Percentiles rank a stretch among this genome's conserved stretches.
Conservation (phyloP, 2,113 vertebrate genomes). For the Tragelaphus strepsiceros region DNA sequence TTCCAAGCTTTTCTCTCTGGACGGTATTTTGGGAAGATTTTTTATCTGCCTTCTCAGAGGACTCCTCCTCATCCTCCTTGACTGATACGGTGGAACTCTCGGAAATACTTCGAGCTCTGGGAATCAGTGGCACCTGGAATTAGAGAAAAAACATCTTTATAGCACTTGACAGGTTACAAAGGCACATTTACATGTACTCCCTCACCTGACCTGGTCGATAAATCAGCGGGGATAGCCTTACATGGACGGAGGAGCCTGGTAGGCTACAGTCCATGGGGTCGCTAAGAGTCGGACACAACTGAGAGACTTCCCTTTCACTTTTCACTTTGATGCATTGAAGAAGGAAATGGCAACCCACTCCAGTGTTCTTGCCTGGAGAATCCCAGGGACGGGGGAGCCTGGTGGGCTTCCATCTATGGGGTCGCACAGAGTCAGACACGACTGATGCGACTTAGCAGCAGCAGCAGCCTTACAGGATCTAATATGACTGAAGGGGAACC, state of each 20-base stretch:
- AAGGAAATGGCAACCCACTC: too few species aligned
- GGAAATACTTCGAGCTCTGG: slow-evolving; percentile 1
- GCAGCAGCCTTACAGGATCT: too few species aligned
- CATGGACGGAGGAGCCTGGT: too few species aligned
- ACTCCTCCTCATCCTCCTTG: slow-evolving; percentile 45
- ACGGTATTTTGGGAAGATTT: background rate
- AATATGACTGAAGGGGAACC: background rate
- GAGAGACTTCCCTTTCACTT: too few species aligned
- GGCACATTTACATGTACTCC: background rate
- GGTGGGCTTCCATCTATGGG: too few species aligned
- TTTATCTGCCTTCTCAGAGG: background rate
- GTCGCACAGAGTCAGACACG: too few species aligned
- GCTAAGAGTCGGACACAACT: too few species aligned
- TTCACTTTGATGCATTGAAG: too few species aligned
- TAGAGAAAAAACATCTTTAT: background rate
- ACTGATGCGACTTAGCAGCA: too few species aligned
- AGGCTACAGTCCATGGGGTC: too few species aligned
- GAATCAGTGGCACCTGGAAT: slow-evolving; percentile 42
- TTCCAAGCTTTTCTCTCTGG: background rate
- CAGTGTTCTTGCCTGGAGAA: too few species aligned
- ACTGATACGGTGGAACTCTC: slow-evolving; percentile 66
- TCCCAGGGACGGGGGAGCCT: too few species aligned
- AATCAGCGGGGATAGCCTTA: accelerated
- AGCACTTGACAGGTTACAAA: background rate
- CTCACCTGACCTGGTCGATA: background rate